These are phyloP conservation scores for Micrastur ruficollis DNA, from an alignment of 2,797 vertebrate species.

Conservation along the genomic window DNA sequence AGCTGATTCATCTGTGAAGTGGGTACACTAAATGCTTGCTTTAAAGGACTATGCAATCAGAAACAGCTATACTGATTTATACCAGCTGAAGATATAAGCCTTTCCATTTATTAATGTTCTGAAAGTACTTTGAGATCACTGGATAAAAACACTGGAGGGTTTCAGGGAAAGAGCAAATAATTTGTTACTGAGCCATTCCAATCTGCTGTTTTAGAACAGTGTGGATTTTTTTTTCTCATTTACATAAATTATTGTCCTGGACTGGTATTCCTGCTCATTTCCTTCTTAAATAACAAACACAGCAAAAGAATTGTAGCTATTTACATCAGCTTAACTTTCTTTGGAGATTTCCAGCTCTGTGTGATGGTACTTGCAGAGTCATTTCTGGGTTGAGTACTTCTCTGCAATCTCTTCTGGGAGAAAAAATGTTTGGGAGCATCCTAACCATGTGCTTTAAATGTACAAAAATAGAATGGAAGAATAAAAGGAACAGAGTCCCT, in stretches of 20 bases:
- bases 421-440: constrained; percentile 45
- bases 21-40: not conserved
- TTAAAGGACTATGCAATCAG: not conserved
- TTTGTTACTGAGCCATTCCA: not conserved
- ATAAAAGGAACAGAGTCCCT: constrained; percentile 46
- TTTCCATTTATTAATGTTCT: not conserved
- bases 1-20: constrained; percentile 37
- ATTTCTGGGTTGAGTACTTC: not conserved
- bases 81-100: not conserved
- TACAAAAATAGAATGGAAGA: constrained; percentile 51
- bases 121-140: constrained; percentile 9
- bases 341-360: not conserved
- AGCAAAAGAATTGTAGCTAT: not conserved
- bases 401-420: constrained; percentile 24
- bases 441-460: constrained; percentile 37
- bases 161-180: constrained; percentile 4
- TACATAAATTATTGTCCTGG: constrained; percentile 19
- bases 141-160: constrained; percentile 2
- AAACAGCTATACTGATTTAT: constrained; percentile 27
- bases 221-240: not conserved
- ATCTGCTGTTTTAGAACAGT: not conserved
- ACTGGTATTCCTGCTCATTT: not conserved
- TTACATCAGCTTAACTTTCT: constrained; percentile 4
- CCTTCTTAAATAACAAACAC: constrained; percentile 21
- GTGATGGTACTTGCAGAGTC: not conserved